A percentile compares a stretch with the other conserved stretches of the same genome.
Evolutionary conservation across 2,888 invertebrate species (phyloP).

Genomic region (Dynastes grantii): DNA sequence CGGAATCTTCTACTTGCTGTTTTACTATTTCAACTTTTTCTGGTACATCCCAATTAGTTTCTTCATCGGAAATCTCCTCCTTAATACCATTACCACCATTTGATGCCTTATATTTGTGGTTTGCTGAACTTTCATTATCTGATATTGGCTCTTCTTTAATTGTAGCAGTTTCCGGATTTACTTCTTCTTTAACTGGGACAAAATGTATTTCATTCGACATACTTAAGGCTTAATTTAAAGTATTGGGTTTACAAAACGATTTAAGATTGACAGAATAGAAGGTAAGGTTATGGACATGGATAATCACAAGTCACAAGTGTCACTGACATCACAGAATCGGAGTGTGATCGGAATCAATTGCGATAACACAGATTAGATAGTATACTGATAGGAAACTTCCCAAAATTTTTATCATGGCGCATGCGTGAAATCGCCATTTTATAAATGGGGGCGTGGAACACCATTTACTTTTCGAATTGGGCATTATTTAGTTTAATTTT

Average conservation of each 20-base stretch:
- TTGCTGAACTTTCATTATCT: constrained; percentile 35
- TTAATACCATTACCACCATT: constrained; percentile 14
- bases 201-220: constrained; percentile 28
- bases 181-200: constrained; percentile 27
- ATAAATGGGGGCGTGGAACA: too few species aligned
- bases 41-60: constrained; percentile 36
- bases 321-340: too few species aligned
- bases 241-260: neutral
- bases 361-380: too few species aligned
- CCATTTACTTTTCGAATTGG: too few species aligned
- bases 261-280: constrained; percentile 1
- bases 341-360: too few species aligned
- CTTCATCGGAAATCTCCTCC: constrained; percentile 39
- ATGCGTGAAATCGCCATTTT: too few species aligned
- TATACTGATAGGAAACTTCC: too few species aligned
- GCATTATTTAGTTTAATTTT: too few species aligned
- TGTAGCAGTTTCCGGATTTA: constrained; percentile 1
- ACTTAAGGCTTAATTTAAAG: neutral
- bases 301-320: too few species aligned
- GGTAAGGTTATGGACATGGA: neutral
- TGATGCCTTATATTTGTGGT: neutral
- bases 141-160: constrained; percentile 45
- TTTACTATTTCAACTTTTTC: constrained; percentile 39
- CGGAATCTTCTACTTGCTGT: constrained; percentile 49
- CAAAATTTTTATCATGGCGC: too few species aligned